A percentile compares a stretch with the other conserved stretches of the same genome.
Conservation (phyloP, 2,888 invertebrate genomes). For the Rhorus exstirpatorius region DNA sequence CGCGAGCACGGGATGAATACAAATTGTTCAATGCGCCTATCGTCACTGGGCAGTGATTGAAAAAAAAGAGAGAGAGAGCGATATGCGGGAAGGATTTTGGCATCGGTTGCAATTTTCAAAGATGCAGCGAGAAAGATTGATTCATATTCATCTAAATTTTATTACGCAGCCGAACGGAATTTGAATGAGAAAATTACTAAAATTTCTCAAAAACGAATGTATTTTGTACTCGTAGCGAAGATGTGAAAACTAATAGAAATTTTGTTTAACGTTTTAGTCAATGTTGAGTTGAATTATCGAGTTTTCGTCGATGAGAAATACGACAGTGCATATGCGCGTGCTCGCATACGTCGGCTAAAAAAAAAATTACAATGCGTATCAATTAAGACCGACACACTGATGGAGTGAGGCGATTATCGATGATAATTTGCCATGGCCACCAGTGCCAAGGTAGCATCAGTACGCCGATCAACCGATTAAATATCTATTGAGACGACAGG, state of each 20-base stretch:
- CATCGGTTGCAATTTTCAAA: not conserved
- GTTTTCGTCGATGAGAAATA: constrained; percentile 4
- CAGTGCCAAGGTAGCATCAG: constrained; percentile 33
- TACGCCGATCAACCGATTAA: not conserved
- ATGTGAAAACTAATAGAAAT: not conserved
- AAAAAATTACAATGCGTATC: constrained; percentile 17
- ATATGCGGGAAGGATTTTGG: not conserved
- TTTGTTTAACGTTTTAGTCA: not conserved
- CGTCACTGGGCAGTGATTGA: not conserved
- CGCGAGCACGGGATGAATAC: constrained; percentile 41
- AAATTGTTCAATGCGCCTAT: constrained; percentile 31
- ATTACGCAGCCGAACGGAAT: not conserved
- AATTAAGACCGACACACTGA: constrained; percentile 28
- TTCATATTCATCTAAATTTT: not conserved
- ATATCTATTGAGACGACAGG: not conserved
- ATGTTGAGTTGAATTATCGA: not conserved
- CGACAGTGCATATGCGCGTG: not conserved
- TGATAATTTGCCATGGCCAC: constrained; percentile 15
- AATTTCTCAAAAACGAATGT: not conserved
- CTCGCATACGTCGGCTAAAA: not conserved
- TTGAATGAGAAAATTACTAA: not conserved
- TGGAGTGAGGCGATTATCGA: constrained; percentile 22
- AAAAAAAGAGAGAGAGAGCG: not conserved
- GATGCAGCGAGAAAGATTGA: not conserved
- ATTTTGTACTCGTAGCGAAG: not conserved